A percentile compares a stretch with the other conserved stretches of the same genome.
Conservation (phyloP, 1,140 invertebrate genomes). For the Drosophila athabasca region DNA sequence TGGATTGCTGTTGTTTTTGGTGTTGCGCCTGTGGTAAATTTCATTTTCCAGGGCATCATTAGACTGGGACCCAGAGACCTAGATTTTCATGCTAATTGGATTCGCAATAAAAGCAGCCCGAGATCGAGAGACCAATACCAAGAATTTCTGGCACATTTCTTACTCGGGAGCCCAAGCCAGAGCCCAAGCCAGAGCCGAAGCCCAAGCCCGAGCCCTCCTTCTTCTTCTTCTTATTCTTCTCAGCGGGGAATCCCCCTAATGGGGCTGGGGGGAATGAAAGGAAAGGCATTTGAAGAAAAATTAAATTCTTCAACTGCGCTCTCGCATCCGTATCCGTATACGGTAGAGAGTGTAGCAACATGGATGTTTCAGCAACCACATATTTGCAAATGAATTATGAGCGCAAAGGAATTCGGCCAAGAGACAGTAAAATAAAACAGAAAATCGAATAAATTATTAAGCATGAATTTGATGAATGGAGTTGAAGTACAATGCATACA, state of each 20-base stretch:
- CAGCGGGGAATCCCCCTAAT: too few species aligned
- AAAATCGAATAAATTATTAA: conserved; percentile 43
- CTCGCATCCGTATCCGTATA: too few species aligned
- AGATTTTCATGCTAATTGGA: conserved; percentile 77
- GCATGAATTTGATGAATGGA: conserved; percentile 33
- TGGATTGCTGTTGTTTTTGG: conserved; percentile 11
- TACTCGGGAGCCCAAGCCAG: conserved; percentile 1
- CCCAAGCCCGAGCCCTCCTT: neutral
- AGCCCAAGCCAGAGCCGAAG: neutral
- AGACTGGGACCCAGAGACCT: conserved; percentile 55
- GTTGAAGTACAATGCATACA: conserved; percentile 6
- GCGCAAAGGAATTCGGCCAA: conserved; percentile 40
- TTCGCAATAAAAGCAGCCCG: conserved; percentile 51
- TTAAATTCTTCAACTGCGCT: conserved; percentile 29
- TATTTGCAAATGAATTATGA: conserved; percentile 53
- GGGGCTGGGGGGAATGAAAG: too few species aligned
- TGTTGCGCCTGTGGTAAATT: conserved; percentile 58
- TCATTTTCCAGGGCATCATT: conserved; percentile 67
- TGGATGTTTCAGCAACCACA: conserved; percentile 44
- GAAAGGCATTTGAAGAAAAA: conserved; percentile 43
- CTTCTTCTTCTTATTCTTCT: too few species aligned
- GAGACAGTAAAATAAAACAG: neutral
- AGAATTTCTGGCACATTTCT: conserved; percentile 24
- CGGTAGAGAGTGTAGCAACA: conserved; percentile 12
- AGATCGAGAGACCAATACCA: conserved; percentile 39